phyloP scores from a whole-genome alignment of 2,888 invertebrate genomes.

The Tachystola acroxantha region DNA sequence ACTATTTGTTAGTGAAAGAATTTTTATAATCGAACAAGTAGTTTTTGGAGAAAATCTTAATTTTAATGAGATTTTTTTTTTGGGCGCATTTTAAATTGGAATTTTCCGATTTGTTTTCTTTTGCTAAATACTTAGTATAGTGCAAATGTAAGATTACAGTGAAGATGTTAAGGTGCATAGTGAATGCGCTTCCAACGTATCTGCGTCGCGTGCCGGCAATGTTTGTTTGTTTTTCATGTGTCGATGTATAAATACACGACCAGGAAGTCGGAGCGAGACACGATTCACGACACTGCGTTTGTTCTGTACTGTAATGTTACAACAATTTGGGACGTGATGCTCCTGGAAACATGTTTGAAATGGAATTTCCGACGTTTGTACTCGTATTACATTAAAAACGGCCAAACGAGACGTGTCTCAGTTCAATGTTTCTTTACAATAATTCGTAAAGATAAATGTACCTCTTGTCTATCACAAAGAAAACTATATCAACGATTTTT shows the following conservation, averaged over 20 bases:
- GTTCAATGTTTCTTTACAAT: too few species aligned
- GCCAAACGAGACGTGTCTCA: slow-evolving; percentile 5
- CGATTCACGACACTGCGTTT: slow-evolving; percentile 42
- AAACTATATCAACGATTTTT: too few species aligned
- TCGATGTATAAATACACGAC: slow-evolving; percentile 69
- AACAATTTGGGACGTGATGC: slow-evolving; percentile 25
- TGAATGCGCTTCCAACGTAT: neutral
- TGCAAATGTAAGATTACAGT: neutral
- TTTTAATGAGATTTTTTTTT: too few species aligned
- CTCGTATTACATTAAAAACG: slow-evolving; percentile 1
- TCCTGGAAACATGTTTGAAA: slow-evolving; percentile 18
- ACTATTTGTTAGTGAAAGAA: too few species aligned
- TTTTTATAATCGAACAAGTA: too few species aligned
- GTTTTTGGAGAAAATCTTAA: too few species aligned
- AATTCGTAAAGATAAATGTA: too few species aligned
- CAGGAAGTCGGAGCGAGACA: slow-evolving; percentile 47
- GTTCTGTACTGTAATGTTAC: slow-evolving; percentile 19
- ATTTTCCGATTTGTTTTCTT: too few species aligned
- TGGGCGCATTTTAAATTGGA: too few species aligned
- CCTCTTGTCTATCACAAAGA: too few species aligned
- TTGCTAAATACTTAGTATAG: too few species aligned
- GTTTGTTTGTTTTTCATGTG: slow-evolving; percentile 71
- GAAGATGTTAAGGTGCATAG: neutral
- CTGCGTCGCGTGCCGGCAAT: slow-evolving; percentile 23
- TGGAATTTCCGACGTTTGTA: slow-evolving; percentile 7